Percentiles rank a stretch among this genome's conserved stretches.
These are phyloP conservation scores for Myotis yumanensis DNA, from an alignment of 2,113 vertebrate genomes.

Conservation along the genomic window DNA sequence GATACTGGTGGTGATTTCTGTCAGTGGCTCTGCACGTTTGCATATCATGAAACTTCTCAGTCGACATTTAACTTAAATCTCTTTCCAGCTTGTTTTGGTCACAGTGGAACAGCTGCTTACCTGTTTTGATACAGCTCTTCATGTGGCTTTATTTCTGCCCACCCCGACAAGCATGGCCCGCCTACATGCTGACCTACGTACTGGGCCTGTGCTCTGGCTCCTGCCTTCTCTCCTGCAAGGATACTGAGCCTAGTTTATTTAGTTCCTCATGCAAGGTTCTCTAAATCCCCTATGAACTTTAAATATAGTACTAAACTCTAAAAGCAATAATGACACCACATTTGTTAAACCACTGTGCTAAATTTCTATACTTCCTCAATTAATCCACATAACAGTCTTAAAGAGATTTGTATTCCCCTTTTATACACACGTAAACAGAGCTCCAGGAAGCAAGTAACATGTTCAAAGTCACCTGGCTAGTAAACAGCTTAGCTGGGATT, in stretches of 20 bases:
- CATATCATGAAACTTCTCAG: background rate
- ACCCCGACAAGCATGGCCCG: fast-evolving
- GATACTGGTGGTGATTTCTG: background rate
- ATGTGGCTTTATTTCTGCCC: background rate
- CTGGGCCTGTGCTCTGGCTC: background rate
- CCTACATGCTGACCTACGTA: background rate
- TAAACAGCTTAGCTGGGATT: background rate
- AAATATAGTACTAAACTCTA: background rate
- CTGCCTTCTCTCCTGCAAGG: background rate
- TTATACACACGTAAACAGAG: background rate
- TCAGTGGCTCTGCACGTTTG: background rate
- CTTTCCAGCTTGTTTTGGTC: background rate
- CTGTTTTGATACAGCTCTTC: background rate
- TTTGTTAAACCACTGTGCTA: background rate
- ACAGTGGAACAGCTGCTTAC: background rate
- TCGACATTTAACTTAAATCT: conserved; percentile 29
- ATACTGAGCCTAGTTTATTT: background rate
- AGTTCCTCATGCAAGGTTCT: background rate
- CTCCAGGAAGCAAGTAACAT: background rate
- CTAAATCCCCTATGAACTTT: background rate
- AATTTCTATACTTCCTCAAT: background rate
- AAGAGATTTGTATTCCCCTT: background rate
- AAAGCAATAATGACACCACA: background rate
- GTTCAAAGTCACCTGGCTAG: background rate
- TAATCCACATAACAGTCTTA: background rate